A percentile compares a stretch with the other conserved stretches of the same genome.
phyloP scores from a whole-genome alignment of 2,888 invertebrate genomes.

The Rhogogaster chlorosoma region DNA sequence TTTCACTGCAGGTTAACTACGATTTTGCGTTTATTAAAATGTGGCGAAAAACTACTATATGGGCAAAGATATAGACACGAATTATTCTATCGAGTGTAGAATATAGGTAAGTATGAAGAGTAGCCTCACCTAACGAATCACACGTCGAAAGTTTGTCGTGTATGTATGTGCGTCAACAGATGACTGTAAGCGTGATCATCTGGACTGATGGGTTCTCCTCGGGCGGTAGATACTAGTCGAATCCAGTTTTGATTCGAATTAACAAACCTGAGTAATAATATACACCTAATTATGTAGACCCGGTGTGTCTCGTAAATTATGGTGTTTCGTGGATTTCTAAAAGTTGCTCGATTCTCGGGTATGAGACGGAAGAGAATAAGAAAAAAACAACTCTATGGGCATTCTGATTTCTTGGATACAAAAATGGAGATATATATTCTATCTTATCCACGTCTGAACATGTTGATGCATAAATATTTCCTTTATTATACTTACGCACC shows the following conservation, averaged over 20 bases:
- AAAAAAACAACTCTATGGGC: not conserved
- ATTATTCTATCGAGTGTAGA: not conserved
- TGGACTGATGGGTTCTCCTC: slow-evolving; percentile 17
- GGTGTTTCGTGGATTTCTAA: not conserved
- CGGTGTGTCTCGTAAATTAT: not conserved
- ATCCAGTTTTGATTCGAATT: slow-evolving; percentile 37
- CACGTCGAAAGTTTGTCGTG: not conserved
- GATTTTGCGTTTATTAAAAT: not conserved
- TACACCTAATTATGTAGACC: not conserved
- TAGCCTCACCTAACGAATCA: slow-evolving; percentile 16
- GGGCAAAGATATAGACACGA: not conserved
- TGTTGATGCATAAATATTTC: not conserved
- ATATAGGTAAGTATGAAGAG: not conserved
- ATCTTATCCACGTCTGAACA: not conserved
- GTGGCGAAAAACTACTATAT: not conserved
- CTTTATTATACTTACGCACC: not conserved
- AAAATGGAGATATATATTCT: not conserved
- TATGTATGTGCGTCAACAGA: slow-evolving; percentile 2
- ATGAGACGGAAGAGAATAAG: not conserved
- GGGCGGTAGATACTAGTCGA: slow-evolving; percentile 29
- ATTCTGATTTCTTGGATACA: not conserved
- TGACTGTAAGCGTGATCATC: slow-evolving; percentile 19
- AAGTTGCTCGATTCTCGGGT: not conserved
- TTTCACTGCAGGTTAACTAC: not conserved
- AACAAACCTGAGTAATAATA: slow-evolving; percentile 8